phyloP scores from a whole-genome alignment of 92 coral and sea anemone genomes.

The Porites cylindrica region DNA sequence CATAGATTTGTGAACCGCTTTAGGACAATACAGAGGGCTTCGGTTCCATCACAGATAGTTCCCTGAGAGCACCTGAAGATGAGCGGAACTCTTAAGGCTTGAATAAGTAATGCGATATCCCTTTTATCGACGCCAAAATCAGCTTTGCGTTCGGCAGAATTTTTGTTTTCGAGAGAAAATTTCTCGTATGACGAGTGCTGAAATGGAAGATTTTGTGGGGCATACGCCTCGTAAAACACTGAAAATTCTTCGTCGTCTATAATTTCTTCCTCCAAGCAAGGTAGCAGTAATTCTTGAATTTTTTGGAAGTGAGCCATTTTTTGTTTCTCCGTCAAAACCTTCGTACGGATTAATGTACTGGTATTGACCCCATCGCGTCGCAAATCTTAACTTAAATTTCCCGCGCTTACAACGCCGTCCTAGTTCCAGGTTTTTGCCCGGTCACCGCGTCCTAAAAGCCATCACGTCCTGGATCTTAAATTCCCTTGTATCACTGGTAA shows the following conservation, averaged over 20 bases:
- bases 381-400: slow-evolving; percentile 42
- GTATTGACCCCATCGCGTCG: slow-evolving; percentile 21
- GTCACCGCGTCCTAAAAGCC: slow-evolving; percentile 51
- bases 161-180: too few species aligned
- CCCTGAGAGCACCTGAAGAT: slow-evolving; percentile 27
- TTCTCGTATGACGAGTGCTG: too few species aligned
- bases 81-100: slow-evolving; percentile 12
- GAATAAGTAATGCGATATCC: slow-evolving; percentile 15
- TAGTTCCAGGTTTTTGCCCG: slow-evolving; percentile 51
- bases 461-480: slow-evolving; percentile 52
- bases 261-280: slow-evolving; percentile 41
- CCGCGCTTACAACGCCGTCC: slow-evolving; percentile 61
- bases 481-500: background rate
- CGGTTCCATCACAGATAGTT: slow-evolving; percentile 17
- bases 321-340: slow-evolving; percentile 11
- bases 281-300: slow-evolving; percentile 39
- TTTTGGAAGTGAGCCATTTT: slow-evolving; percentile 36
- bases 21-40: slow-evolving; percentile 15
- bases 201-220: slow-evolving; percentile 13
- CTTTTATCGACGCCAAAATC: slow-evolving; percentile 6
- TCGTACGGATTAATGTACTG: background rate
- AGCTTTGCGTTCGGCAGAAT: too few species aligned
- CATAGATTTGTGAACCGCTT: slow-evolving; percentile 21
- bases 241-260: slow-evolving; percentile 47
- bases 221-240: slow-evolving; percentile 45